phyloP scores from a whole-genome alignment of 2,888 invertebrate species.

The Macrophya alboannulata region DNA sequence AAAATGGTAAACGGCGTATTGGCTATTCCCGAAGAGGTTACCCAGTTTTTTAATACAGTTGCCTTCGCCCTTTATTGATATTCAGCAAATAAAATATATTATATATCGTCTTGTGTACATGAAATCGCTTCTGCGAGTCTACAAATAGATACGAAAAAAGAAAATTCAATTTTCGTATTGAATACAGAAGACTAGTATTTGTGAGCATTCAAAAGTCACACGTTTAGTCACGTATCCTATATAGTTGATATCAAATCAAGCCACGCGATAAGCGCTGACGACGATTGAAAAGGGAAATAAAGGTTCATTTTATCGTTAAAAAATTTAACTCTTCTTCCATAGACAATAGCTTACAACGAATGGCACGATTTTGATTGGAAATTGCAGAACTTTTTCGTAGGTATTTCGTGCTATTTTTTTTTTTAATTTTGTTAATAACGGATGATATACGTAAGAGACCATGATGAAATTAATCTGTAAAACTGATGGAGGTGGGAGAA shows the following conservation, averaged over 20 bases:
- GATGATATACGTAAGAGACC: not conserved
- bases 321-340: too few species aligned
- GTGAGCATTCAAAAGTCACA: slow-evolving; percentile 21
- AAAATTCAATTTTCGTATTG: not conserved
- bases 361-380: too few species aligned
- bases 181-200: slow-evolving; percentile 7
- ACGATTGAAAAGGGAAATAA: not conserved
- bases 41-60: not conserved
- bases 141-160: not conserved
- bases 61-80: not conserved
- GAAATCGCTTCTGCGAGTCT: not conserved
- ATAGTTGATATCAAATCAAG: not conserved
- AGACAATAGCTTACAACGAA: too few species aligned
- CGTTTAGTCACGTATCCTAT: not conserved
- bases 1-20: not conserved
- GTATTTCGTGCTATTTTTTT: too few species aligned
- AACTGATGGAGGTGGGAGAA: not conserved
- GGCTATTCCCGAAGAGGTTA: not conserved
- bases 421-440: not conserved
- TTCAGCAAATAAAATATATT: not conserved
- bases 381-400: not conserved
- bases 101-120: not conserved
- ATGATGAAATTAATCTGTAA: not conserved
- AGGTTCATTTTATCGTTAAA: not conserved
- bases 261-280: not conserved